A percentile compares a stretch with the other conserved stretches of the same genome.
Evolutionary conservation across 1,140 invertebrate genomes (phyloP).

Genomic region (Lepidotrigona ventralis): DNA sequence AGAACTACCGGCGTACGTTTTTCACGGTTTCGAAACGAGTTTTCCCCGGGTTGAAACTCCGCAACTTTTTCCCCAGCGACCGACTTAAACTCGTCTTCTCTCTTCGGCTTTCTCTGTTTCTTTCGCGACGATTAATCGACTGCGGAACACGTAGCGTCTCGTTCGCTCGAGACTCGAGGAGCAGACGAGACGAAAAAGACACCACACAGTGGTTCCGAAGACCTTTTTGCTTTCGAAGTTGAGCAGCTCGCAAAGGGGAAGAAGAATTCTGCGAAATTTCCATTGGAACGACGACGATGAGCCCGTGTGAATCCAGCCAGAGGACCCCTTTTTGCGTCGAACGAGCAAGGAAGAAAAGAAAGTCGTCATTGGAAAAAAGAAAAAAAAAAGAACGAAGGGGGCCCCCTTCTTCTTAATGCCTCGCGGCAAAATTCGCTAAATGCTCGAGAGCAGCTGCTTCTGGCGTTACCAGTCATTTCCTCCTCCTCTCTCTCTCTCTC

Average conservation of each 20-base stretch:
- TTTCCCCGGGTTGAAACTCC: not conserved
- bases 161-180: not conserved
- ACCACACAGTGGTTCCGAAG: not conserved
- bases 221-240: not conserved
- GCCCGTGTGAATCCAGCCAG: constrained; percentile 19
- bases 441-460: constrained; percentile 38
- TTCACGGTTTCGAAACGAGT: not conserved
- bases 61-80: not conserved
- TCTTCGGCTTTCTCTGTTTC: not conserved
- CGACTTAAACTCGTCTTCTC: not conserved
- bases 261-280: not conserved
- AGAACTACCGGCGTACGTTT: not conserved
- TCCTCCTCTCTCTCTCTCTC: not conserved
- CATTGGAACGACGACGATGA: not conserved
- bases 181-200: not conserved
- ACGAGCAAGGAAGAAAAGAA: not conserved
- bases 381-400: not conserved
- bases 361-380: not conserved
- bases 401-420: constrained; percentile 30
- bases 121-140: not conserved
- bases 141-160: not conserved
- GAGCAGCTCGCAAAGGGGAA: not conserved
- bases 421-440: constrained; percentile 51
- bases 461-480: not conserved
- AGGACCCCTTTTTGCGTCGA: not conserved